Evolutionary conservation across 2,113 vertebrate genomes (phyloP), one percentile per base, ranked within the genome.

Genomic region (Ammodytes marinus): DNA sequence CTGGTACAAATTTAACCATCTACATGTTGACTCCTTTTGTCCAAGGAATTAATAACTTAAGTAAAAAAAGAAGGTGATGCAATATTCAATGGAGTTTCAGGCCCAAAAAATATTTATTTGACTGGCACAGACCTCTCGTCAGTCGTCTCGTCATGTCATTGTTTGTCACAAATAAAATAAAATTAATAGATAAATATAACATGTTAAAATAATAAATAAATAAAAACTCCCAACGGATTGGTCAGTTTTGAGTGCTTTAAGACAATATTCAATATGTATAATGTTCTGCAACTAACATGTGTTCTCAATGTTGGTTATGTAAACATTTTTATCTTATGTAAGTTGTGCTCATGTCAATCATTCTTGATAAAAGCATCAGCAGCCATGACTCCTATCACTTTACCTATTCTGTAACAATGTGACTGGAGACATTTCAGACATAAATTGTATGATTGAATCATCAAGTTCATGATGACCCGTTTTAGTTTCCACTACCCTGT

Each of bases 281-380:
- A 43, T 15, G 14, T n/a, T 63, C 15, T 45, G 53, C 15, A 39
- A 59, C 27, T 45, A 40, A 46, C 64, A 69, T 6, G 27, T 54
- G 55, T 39, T 52, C 15, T 13, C n/a, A 27, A 27, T 27, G 49
- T 43, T 13, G 58, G 17, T n/a, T 54, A 65, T 27, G 11, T 2
- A 8, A 12, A 35, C 63, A 52, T 71, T 49, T 1, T n/a, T 55
- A 60, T 45, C 27, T 19, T 3, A 66, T 14, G 14, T 19, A 49
- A 53, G 54, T 40, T 14, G 47, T 40, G 39, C 14, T 68, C 70
- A 49, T 54, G 70, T 11, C 45, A 66, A 10, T 37, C 40, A n/a
- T 65, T n/a, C 50, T 57, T 0, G 0, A 74, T 81, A 43, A 76
- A 74, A 75, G 35, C 70, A 60, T 69, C 40, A 27, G 3, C 66